Conservation (phyloP, 2,113 vertebrate species). For the Leptosomus discolor region DNA sequence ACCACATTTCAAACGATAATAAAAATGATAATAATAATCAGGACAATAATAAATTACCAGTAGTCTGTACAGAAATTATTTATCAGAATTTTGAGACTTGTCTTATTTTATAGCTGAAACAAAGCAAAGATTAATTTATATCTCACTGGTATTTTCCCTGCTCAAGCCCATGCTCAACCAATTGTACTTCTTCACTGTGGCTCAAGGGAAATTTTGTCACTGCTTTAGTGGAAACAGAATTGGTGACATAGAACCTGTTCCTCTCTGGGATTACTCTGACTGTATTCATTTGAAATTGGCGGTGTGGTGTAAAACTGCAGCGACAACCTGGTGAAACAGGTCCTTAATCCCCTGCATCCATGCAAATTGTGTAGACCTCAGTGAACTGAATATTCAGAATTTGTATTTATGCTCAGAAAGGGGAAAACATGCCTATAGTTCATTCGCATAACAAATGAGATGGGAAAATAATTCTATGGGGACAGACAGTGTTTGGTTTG, state of each 20-base stretch:
- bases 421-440: constrained; percentile 61
- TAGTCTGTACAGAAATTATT: background rate
- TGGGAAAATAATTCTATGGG: constrained; percentile 67
- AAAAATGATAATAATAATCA: background rate
- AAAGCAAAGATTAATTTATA: constrained; percentile 22
- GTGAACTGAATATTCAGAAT: constrained; percentile 64
- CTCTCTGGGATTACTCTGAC: background rate
- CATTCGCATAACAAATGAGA: constrained; percentile 69
- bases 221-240: background rate
- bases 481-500: constrained; percentile 73
- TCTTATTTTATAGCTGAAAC: constrained; percentile 7
- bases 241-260: constrained; percentile 3
- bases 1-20: background rate
- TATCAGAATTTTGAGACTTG: background rate
- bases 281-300: background rate
- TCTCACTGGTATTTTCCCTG: background rate
- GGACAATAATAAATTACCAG: background rate
- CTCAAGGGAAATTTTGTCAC: background rate
- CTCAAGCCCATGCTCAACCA: background rate
- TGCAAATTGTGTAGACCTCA: constrained; percentile 2
- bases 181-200: background rate
- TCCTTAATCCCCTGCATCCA: background rate
- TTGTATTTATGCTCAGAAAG: constrained; percentile 66
- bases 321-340: background rate
- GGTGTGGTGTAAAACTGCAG: background rate